phyloP scores from a whole-genome alignment of 2,888 invertebrate genomes.

The Hyalella azteca region DNA sequence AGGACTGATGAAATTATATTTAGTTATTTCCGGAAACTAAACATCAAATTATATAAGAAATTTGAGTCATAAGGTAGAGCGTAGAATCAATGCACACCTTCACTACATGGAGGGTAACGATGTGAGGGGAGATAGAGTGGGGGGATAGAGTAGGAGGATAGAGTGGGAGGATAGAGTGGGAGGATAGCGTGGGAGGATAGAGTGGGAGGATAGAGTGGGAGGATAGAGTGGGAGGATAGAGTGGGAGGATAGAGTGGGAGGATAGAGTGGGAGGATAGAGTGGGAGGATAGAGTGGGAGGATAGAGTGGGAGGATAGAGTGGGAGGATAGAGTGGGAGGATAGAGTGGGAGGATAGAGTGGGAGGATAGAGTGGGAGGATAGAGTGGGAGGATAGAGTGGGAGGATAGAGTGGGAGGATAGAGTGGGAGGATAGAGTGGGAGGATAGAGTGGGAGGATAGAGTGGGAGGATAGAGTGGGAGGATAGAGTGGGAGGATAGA shows the following conservation, averaged over 20 bases:
- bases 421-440: too few relatives aligned
- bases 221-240: too few relatives aligned
- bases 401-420: too few relatives aligned
- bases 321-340: too few relatives aligned
- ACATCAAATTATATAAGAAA: too few relatives aligned
- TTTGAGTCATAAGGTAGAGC: too few relatives aligned
- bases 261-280: background rate
- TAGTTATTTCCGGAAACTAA: too few relatives aligned
- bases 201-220: background rate
- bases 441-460: background rate
- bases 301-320: too few relatives aligned
- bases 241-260: background rate
- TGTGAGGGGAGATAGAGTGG: background rate
- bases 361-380: background rate
- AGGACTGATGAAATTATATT: too few relatives aligned
- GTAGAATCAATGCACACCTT: too few relatives aligned
- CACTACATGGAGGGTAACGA: too few relatives aligned
- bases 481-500: background rate
- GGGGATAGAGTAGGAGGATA: background rate
- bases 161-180: background rate
- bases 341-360: background rate
- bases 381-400: background rate
- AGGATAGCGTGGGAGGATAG: background rate
- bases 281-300: too few relatives aligned
- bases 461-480: constrained; percentile 5